Evolutionary conservation across 92 coral and sea anemone genomes (phyloP), one percentile per base, ranked within the genome.

Genomic region (Scolanthus callimorphus): DNA sequence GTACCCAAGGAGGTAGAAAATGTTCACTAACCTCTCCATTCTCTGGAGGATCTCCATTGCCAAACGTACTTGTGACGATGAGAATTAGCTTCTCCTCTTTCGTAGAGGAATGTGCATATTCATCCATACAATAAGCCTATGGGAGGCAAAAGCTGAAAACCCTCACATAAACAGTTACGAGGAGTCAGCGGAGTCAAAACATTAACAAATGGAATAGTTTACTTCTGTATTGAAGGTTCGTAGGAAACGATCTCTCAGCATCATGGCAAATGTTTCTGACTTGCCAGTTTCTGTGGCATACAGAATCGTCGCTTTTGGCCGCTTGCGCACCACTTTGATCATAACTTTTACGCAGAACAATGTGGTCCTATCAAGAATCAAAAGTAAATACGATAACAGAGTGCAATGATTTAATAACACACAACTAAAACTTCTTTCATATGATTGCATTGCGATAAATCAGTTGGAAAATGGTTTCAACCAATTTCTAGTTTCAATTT

Each of bases 221-320:
- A 88, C 98, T 87, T 85, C 83, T 8, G 98, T 96, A 44, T 92
- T 91, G 65, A 92, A 92, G 22, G 98, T 96, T 53, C 84, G 86
- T 2, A 96, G 76, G 62, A 92, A 92, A 39, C 88, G 83, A 29
- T 92, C 96, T 38, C 85, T 76, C 59, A 92, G 70, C 85, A 92
- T 82, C 79, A 78, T 92, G 27, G 98, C 98, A 59, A 88, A 92
- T 52, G 80, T 84, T 60, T 92, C 98, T 8, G 98, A 92, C 47
- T 84, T 92, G 27, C 98, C 98, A 20, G 98, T 92, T 57, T 92
- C 98, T 31, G 98, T 92, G 17, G 98, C 98, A 30, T 92, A 92
- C 31, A 92, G 81, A 29, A 92, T 89, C 17, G 86, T 77, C 11
- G 89, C 98, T 76, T 88, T 92, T 60, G 86, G 82, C 47, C 98